phyloP scores from a whole-genome alignment of 2,888 invertebrate species.

The Ommatoiulus sabulosus region DNA sequence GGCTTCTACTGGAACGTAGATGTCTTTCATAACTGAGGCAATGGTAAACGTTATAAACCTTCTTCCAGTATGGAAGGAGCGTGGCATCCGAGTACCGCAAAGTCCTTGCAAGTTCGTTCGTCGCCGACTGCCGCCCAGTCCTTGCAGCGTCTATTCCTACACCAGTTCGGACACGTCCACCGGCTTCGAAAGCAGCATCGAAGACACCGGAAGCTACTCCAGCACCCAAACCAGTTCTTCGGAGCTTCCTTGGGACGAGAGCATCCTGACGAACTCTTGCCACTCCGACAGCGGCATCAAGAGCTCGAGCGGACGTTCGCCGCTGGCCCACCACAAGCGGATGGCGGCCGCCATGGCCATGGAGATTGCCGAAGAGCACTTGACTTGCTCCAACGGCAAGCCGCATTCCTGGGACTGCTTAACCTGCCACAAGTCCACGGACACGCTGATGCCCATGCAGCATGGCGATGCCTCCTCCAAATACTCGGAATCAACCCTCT shows the following conservation, averaged over 20 bases:
- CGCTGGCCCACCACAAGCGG: slow-evolving; percentile 31
- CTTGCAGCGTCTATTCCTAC: slow-evolving; percentile 57
- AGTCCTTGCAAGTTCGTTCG: slow-evolving; percentile 44
- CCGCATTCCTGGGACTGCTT: slow-evolving; percentile 57
- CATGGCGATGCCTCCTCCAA: slow-evolving; percentile 42
- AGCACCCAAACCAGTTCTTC: slow-evolving; percentile 58
- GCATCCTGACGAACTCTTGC: slow-evolving; percentile 58
- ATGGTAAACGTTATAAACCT: too few species aligned
- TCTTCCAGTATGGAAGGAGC: slow-evolving; percentile 54
- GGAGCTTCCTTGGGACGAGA: slow-evolving; percentile 59
- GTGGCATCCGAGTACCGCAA: slow-evolving; percentile 52
- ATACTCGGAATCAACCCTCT: slow-evolving; percentile 56
- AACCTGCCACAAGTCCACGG: slow-evolving; percentile 51
- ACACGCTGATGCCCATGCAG: slow-evolving; percentile 50
- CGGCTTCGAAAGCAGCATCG: slow-evolving; percentile 58
- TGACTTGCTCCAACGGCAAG: slow-evolving; percentile 3
- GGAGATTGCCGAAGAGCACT: not conserved
- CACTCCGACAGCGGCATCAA: slow-evolving; percentile 60
- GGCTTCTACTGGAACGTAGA: too few species aligned
- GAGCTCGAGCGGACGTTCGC: slow-evolving; percentile 54
- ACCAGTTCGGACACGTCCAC: slow-evolving; percentile 58
- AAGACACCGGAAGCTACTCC: slow-evolving; percentile 58
- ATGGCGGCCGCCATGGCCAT: not conserved
- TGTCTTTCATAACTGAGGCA: too few species aligned
- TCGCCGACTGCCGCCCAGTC: slow-evolving; percentile 54